A percentile compares a stretch with the other conserved stretches of the same genome.
phyloP scores from a whole-genome alignment of 2,113 vertebrate species.

The Ptyas mucosa region DNA sequence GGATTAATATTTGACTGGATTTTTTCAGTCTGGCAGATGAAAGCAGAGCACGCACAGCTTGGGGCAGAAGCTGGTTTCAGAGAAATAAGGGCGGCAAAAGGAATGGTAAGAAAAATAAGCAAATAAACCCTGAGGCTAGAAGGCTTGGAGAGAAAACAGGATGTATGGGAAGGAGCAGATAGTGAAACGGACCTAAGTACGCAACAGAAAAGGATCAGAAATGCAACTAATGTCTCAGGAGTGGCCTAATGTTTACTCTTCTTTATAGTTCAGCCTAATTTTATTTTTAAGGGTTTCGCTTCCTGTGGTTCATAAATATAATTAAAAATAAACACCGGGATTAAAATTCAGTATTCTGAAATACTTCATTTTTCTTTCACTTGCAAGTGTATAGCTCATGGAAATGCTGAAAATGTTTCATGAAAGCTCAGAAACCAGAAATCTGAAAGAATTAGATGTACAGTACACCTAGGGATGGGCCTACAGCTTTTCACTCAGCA shows the following conservation, averaged over 20 bases:
- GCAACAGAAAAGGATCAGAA: not conserved
- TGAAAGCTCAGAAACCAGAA: not conserved
- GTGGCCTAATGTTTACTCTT: not conserved
- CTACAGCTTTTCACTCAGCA: not conserved
- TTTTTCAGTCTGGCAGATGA: not conserved
- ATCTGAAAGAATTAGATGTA: not conserved
- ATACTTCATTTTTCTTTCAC: not conserved
- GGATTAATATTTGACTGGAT: not conserved
- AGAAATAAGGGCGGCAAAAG: not conserved
- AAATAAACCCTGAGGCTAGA: not conserved
- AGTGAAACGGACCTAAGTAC: not conserved
- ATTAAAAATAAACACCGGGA: not conserved
- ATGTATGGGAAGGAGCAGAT: not conserved
- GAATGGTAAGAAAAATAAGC: conserved; percentile 17
- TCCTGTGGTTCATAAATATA: not conserved
- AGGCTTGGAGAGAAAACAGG: not conserved
- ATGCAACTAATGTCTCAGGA: fast-evolving
- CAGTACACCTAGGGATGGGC: not conserved
- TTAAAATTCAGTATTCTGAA: not conserved
- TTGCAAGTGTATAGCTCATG: not conserved
- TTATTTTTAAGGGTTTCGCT: not conserved
- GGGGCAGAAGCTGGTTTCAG: not conserved
- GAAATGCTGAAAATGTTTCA: not conserved
- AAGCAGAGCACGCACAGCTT: not conserved
- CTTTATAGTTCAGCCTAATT: not conserved